Conservation (phyloP, 35 echinoderm and acorn worm genomes). For the Nesometra sesokonis region DNA sequence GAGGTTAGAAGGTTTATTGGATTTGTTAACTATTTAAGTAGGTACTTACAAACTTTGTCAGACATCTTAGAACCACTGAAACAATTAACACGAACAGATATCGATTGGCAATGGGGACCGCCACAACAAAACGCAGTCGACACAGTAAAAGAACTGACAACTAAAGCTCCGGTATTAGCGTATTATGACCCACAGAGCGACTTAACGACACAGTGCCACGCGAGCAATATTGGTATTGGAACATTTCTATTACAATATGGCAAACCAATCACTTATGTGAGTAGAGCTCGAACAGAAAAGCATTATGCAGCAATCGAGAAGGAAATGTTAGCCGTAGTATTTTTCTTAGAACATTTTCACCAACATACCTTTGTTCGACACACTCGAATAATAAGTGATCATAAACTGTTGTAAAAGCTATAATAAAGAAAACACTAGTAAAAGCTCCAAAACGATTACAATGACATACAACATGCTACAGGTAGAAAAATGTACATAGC, state of each 20-base stretch:
- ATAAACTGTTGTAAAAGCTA: too few relatives aligned
- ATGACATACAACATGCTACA: too few relatives aligned
- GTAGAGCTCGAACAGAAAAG: neutral
- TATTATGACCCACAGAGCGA: neutral
- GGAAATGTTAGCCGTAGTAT: conserved; percentile 30
- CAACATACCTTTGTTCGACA: too few relatives aligned
- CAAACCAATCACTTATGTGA: neutral
- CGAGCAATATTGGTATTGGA: neutral
- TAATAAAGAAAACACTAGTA: too few relatives aligned
- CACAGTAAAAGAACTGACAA: neutral
- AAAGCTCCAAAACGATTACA: too few relatives aligned
- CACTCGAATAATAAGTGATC: too few relatives aligned
- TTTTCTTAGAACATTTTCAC: neutral
- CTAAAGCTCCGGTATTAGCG: neutral
- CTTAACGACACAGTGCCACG: neutral
- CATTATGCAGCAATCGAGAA: neutral
- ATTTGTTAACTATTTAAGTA: conserved; percentile 25
- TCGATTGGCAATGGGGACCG: neutral
- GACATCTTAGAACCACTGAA: conserved; percentile 14
- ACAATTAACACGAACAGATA: conserved; percentile 1
- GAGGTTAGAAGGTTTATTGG: conserved; percentile 15
- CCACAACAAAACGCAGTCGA: conserved; percentile 4
- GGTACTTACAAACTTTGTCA: conserved; percentile 12
- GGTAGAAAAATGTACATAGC: too few relatives aligned
- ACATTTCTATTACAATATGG: neutral